A percentile compares a stretch with the other conserved stretches of the same genome.
phyloP scores from a whole-genome alignment of 2,113 vertebrate species.

The Xerus inauris region DNA sequence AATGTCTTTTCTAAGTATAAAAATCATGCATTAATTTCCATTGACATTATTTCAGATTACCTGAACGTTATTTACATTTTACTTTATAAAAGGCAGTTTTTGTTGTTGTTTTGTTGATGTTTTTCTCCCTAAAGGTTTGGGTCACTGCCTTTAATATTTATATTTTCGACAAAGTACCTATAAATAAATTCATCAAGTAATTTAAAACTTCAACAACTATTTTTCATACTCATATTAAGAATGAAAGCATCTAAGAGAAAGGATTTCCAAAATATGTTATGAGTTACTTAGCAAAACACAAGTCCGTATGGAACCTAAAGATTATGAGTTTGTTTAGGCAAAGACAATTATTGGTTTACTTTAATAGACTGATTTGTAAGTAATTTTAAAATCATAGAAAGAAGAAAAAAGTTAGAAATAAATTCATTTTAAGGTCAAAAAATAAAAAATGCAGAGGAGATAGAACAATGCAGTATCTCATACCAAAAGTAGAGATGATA shows the following conservation, averaged over 20 bases:
- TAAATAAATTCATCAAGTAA: neutral
- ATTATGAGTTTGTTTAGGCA: neutral
- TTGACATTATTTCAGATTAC: neutral
- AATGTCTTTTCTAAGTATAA: neutral
- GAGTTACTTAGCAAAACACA: neutral
- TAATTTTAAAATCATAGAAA: neutral
- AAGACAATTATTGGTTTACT: neutral
- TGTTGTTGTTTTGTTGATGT: neutral
- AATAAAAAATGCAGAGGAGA: neutral
- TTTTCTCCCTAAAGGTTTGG: neutral
- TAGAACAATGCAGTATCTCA: neutral
- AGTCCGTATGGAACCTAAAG: neutral
- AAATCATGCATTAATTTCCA: neutral
- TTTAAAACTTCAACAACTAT: neutral
- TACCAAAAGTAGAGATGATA: neutral
- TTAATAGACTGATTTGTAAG: neutral
- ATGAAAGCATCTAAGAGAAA: neutral
- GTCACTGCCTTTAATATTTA: neutral
- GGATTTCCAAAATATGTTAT: neutral
- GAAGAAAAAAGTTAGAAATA: neutral
- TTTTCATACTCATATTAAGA: neutral
- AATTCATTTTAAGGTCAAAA: constrained; percentile 37
- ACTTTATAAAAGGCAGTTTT: neutral
- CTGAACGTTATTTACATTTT: neutral
- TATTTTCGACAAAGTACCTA: neutral